phyloP scores from a whole-genome alignment of 2,797 vertebrate genomes.

The Agapornis canus region DNA sequence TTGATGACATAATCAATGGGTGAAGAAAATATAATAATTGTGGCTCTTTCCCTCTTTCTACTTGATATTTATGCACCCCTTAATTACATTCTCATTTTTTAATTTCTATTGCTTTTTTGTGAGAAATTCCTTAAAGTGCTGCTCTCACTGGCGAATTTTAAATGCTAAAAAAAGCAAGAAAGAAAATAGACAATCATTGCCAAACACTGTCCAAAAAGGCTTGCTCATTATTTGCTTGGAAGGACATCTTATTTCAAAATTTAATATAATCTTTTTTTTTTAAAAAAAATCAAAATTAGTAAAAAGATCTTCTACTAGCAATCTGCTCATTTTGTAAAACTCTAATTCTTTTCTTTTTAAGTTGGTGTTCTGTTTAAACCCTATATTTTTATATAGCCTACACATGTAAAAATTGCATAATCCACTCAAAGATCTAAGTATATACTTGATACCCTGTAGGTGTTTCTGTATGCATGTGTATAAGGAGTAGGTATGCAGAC shows the following conservation, averaged over 20 bases:
- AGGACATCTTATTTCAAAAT: slow-evolving; percentile 1
- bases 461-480: neutral
- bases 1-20: slow-evolving; percentile 51
- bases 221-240: neutral
- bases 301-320: neutral
- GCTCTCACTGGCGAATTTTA: slow-evolving; percentile 24
- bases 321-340: neutral
- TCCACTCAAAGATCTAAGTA: neutral
- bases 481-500: neutral
- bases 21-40: slow-evolving; percentile 57
- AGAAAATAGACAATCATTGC: slow-evolving; percentile 4
- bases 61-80: slow-evolving; percentile 37
- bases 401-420: neutral
- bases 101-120: slow-evolving; percentile 49
- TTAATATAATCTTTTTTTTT: neutral
- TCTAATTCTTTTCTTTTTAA: neutral
- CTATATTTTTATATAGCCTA: neutral
- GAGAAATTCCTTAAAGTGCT: slow-evolving; percentile 51
- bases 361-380: neutral
- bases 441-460: neutral
- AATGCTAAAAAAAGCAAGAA: slow-evolving; percentile 29
- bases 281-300: neutral
- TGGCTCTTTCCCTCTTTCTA: slow-evolving; percentile 28
- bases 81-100: slow-evolving; percentile 58
- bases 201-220: neutral